phyloP scores from a whole-genome alignment of 2,888 invertebrate genomes.

The Tromatobia lineatoria region DNA sequence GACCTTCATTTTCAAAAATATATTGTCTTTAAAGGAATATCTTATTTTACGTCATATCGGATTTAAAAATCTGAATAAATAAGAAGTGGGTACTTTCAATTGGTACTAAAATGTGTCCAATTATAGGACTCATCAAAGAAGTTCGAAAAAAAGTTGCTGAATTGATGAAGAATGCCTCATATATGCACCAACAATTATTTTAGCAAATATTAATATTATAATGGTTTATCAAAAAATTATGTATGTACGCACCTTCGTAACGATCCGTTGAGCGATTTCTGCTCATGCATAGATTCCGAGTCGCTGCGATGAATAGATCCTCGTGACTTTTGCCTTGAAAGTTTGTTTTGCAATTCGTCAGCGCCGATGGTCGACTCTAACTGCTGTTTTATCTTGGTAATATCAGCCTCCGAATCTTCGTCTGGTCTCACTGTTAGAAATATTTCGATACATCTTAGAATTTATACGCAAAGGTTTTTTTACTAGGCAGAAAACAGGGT shows the following conservation, averaged over 20 bases:
- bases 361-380: constrained; percentile 89
- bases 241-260: constrained; percentile 84
- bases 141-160: no score
- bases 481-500: neutral
- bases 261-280: constrained; percentile 86
- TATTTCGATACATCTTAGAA: constrained; percentile 9
- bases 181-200: no score
- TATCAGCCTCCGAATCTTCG: constrained; percentile 85
- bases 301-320: constrained; percentile 91
- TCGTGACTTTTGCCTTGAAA: constrained; percentile 89
- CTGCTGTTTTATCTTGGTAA: constrained; percentile 91
- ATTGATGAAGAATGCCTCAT: no score
- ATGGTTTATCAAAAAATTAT: neutral
- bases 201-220: neutral
- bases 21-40: no score
- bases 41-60: no score
- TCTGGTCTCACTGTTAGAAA: constrained; percentile 81
- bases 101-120: no score
- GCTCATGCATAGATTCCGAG: constrained; percentile 86
- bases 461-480: neutral
- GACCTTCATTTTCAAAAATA: no score
- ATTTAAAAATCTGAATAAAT: no score
- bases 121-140: no score
- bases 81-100: no score
- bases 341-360: constrained; percentile 90